Conservation (phyloP, 1,140 invertebrate species). For the Acromyrmex echinatior region DNA sequence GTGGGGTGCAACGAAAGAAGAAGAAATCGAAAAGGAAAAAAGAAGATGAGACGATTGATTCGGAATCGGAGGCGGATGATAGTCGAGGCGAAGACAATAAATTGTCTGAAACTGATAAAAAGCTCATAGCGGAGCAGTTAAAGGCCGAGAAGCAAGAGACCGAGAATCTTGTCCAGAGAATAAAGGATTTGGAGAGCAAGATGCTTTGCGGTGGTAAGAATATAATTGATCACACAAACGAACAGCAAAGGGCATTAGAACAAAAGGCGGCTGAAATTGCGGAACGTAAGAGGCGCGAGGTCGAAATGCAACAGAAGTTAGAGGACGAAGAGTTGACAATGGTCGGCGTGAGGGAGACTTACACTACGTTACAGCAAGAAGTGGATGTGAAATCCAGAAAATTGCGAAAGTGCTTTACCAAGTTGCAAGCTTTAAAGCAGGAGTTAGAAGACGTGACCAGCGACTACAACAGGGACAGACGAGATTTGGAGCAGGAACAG, state of each 20-base stretch:
- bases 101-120: slow-evolving; percentile 88
- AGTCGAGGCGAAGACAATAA: slow-evolving; percentile 87
- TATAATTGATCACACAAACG: slow-evolving; percentile 98
- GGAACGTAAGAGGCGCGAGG: slow-evolving; percentile 93
- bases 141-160: slow-evolving; percentile 91
- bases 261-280: slow-evolving; percentile 97
- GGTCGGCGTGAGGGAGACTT: slow-evolving; percentile 98
- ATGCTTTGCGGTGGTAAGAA: slow-evolving; percentile 99
- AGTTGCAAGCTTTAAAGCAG: slow-evolving; percentile 87
- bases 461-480: slow-evolving; percentile 92
- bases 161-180: slow-evolving; percentile 92
- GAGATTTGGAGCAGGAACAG: slow-evolving; percentile 93
- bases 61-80: slow-evolving; percentile 83
- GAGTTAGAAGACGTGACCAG: slow-evolving; percentile 95
- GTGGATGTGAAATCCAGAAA: slow-evolving; percentile 96
- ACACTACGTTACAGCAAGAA: slow-evolving; percentile 97
- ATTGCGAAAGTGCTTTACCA: slow-evolving; percentile 87
- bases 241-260: slow-evolving; percentile 96
- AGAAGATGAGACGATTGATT: slow-evolving; percentile 84
- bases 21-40: slow-evolving; percentile 86
- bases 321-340: slow-evolving; percentile 96
- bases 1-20: slow-evolving; percentile 87
- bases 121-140: slow-evolving; percentile 88
- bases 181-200: slow-evolving; percentile 96
- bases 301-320: slow-evolving; percentile 93